Conservation (phyloP, 2,888 invertebrate genomes). For the Ellobium chinense region DNA sequence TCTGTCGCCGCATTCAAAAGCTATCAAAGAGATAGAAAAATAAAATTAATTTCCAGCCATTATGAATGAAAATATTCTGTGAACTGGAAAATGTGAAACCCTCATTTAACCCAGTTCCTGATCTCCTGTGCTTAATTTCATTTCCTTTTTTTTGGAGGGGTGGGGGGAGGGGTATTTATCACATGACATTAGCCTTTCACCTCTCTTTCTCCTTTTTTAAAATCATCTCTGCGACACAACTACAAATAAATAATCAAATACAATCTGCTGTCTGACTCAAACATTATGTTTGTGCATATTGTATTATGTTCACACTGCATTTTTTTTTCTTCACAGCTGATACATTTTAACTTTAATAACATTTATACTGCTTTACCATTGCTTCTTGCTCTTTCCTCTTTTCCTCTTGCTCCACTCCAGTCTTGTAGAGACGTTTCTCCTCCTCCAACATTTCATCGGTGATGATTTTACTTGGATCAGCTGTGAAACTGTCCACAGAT, state of each 20-base stretch:
- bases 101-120: no score
- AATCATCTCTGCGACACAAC: no score
- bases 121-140: no score
- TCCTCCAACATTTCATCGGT: conserved; percentile 38
- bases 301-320: neutral
- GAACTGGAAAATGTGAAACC: no score
- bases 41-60: no score
- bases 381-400: conserved; percentile 31
- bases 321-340: neutral
- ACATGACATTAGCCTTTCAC: no score
- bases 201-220: no score
- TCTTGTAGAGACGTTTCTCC: conserved; percentile 30
- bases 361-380: neutral
- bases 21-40: conserved; percentile 47
- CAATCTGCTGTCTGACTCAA: no score
- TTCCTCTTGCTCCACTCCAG: conserved; percentile 30
- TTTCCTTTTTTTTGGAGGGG: neutral
- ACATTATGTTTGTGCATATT: no score
- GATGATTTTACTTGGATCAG: conserved; percentile 4
- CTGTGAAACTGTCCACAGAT: neutral
- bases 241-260: no score
- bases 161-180: no score
- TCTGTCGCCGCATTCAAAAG: conserved; percentile 64
- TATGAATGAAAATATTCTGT: no score
- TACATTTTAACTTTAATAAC: neutral